Percentiles rank a stretch among this genome's conserved stretches.
phyloP scores from a whole-genome alignment of 30 jellyfish, hydroid and myxozoan genomes.

The Aurelia aurita region DNA sequence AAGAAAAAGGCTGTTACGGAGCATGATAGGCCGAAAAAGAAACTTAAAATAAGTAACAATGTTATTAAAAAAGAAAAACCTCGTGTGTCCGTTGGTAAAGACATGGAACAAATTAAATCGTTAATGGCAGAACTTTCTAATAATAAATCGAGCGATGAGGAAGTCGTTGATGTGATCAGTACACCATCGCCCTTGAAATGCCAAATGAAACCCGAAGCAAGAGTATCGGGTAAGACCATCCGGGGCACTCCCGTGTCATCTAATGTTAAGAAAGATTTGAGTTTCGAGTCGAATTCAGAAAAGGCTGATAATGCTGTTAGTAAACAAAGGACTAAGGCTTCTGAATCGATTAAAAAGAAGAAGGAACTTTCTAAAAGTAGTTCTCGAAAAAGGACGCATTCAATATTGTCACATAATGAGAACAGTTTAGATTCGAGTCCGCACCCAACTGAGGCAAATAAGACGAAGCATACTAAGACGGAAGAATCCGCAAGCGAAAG shows the following conservation, averaged over 20 bases:
- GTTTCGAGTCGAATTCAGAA: not conserved
- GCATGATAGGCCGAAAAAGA: not conserved
- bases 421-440: constrained; percentile 7
- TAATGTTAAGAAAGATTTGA: constrained; percentile 38
- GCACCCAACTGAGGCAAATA: not conserved
- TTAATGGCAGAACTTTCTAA: constrained; percentile 53
- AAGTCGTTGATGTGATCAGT: constrained; percentile 45
- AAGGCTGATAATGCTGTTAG: not conserved
- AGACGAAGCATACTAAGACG: not conserved
- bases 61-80: constrained; percentile 26
- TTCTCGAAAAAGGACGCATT: constrained; percentile 31
- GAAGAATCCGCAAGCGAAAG: not conserved
- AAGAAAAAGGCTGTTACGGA: not conserved
- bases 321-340: constrained; percentile 14
- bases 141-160: constrained; percentile 58
- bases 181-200: constrained; percentile 60
- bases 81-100: constrained; percentile 63
- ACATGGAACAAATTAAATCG: constrained; percentile 55
- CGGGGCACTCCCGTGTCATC: constrained; percentile 49
- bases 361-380: not conserved
- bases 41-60: not conserved
- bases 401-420: constrained; percentile 27
- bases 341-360: constrained; percentile 12
- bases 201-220: constrained; percentile 7
- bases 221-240: constrained; percentile 52